Evolutionary conservation across 1,140 invertebrate genomes (phyloP).

Genomic region (Arctopsyche grandis): DNA sequence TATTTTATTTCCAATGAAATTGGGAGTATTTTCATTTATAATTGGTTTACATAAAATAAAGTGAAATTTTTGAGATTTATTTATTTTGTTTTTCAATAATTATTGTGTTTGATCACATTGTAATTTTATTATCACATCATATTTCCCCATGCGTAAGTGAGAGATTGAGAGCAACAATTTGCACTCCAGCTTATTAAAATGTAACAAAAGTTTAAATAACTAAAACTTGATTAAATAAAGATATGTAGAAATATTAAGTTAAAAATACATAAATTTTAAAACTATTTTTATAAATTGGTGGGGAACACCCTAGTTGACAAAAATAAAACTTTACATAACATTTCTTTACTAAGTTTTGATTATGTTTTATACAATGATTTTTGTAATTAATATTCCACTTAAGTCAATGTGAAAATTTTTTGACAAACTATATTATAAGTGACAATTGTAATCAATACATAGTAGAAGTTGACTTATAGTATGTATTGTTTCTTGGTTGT

Average conservation of each 20-base stretch:
- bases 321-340: not conserved
- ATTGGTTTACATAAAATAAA: not conserved
- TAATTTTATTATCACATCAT: conserved; percentile 54
- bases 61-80: not conserved
- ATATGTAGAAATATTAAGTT: conserved; percentile 16
- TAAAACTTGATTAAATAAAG: conserved; percentile 32
- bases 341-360: not conserved
- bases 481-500: too few species aligned
- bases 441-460: not conserved
- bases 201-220: conserved; percentile 34
- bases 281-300: conserved; percentile 13
- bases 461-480: too few species aligned
- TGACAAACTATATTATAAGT: not conserved
- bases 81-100: conserved; percentile 41
- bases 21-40: not conserved
- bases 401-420: too few species aligned
- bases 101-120: conserved; percentile 52
- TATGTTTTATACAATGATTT: not conserved
- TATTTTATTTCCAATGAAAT: too few species aligned
- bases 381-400: too few species aligned
- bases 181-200: conserved; percentile 33
- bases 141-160: conserved; percentile 44
- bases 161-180: conserved; percentile 30
- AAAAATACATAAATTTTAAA: conserved; percentile 20
- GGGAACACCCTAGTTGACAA: not conserved